Conservation (phyloP, 53 echinoderm and acorn worm genomes). For the Astropecten irregularis region DNA sequence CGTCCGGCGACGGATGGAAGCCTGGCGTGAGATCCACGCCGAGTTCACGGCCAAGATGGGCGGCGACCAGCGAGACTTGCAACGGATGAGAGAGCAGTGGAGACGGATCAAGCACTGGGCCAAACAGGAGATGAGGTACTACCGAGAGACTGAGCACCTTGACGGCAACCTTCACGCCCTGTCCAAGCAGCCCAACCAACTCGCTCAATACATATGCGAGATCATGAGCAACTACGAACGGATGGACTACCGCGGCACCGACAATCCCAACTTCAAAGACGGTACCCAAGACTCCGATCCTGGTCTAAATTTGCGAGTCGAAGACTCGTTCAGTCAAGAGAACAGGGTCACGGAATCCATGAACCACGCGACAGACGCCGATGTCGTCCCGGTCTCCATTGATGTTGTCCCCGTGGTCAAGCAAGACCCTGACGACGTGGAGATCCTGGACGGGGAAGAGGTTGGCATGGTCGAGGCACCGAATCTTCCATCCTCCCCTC, state of each 20-base stretch:
- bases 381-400: too few species aligned
- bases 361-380: too few species aligned
- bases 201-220: constrained; percentile 15
- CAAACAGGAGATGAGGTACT: constrained; percentile 8
- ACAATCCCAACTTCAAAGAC: not conserved
- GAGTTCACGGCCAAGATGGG: constrained; percentile 16
- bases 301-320: too few species aligned
- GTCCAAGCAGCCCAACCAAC: constrained; percentile 1
- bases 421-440: too few species aligned
- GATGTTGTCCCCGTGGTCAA: too few species aligned
- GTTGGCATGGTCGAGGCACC: too few species aligned
- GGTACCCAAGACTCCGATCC: too few species aligned
- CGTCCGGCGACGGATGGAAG: constrained; percentile 15
- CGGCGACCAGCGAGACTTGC: not conserved
- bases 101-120: constrained; percentile 33
- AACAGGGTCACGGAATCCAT: too few species aligned
- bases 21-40: constrained; percentile 15
- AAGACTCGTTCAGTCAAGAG: too few species aligned
- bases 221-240: not conserved
- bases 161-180: not conserved
- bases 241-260: not conserved
- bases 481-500: too few species aligned
- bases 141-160: not conserved
- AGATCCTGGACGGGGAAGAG: too few species aligned
- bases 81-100: constrained; percentile 29